Evolutionary conservation across 2,888 invertebrate genomes (phyloP).

Genomic region (Leptarthrus brevirostris): DNA sequence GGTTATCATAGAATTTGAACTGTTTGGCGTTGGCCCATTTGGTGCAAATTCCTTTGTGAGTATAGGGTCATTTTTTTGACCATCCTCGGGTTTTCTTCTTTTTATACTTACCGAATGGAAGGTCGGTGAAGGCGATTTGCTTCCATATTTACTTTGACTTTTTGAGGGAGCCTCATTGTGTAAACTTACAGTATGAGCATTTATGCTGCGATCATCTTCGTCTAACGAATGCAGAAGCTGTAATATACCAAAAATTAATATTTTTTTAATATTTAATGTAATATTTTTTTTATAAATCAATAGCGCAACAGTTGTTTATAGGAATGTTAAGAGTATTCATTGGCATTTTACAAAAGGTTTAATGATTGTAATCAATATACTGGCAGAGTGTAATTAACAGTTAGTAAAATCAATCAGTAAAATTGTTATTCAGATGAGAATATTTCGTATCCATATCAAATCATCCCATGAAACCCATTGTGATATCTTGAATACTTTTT

Average conservation of each 20-base stretch:
- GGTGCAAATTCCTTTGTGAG: slow-evolving; percentile 50
- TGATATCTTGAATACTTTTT: too few species aligned
- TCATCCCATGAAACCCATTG: too few species aligned
- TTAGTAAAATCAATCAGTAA: too few species aligned
- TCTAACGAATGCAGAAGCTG: slow-evolving; percentile 82
- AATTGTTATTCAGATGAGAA: too few species aligned
- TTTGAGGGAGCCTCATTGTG: slow-evolving; percentile 55
- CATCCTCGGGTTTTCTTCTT: slow-evolving; percentile 41
- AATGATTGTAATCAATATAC: too few species aligned
- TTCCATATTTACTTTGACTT: slow-evolving; percentile 53
- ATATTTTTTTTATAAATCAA: background rate
- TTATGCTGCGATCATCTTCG: slow-evolving; percentile 75
- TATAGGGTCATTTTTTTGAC: slow-evolving; percentile 42
- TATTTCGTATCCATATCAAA: too few species aligned
- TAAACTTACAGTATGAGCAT: slow-evolving; percentile 59
- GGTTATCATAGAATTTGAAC: slow-evolving; percentile 49
- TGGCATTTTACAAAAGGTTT: too few species aligned
- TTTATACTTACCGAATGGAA: slow-evolving; percentile 52
- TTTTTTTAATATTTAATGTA: background rate
- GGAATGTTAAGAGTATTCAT: too few species aligned
- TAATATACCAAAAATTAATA: slow-evolving; percentile 10
- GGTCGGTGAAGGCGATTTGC: slow-evolving; percentile 55
- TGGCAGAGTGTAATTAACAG: too few species aligned
- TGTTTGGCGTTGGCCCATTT: slow-evolving; percentile 52
- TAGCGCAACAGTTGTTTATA: too few species aligned